These are phyloP conservation scores for Paramacrobiotus metropolitanus DNA, from an alignment of 1,140 invertebrate genomes.

Conservation along the genomic window DNA sequence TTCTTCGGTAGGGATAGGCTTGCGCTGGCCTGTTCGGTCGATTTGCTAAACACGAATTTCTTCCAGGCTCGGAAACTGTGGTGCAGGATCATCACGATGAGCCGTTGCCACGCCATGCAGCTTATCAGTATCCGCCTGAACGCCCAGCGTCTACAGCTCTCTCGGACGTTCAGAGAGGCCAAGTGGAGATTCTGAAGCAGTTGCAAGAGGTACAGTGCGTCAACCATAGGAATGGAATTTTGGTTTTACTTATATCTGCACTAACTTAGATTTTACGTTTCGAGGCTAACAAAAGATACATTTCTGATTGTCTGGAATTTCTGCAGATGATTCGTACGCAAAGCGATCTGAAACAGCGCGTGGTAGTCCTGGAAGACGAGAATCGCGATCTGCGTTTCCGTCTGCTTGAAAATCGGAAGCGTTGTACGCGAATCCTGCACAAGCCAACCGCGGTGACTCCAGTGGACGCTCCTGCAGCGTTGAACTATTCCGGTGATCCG, in stretches of 20 bases:
- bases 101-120: background rate
- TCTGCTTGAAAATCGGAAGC: background rate
- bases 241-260: too few relatives aligned
- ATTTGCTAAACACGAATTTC: too few relatives aligned
- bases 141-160: background rate
- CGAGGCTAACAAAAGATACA: too few relatives aligned
- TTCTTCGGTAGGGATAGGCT: background rate
- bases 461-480: too few relatives aligned
- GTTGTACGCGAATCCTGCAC: background rate
- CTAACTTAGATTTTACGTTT: too few relatives aligned
- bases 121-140: background rate
- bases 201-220: background rate
- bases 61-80: too few relatives aligned
- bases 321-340: background rate
- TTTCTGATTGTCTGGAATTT: too few relatives aligned
- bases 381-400: background rate
- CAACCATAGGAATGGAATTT: too few relatives aligned
- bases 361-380: background rate
- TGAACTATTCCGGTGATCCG: too few relatives aligned
- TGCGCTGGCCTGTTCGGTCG: too few relatives aligned
- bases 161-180: background rate
- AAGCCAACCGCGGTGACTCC: background rate
- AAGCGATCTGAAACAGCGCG: background rate
- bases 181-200: background rate
- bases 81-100: too few relatives aligned